Conservation (phyloP, 2,888 invertebrate species). For the Leistus spinibarbis region DNA sequence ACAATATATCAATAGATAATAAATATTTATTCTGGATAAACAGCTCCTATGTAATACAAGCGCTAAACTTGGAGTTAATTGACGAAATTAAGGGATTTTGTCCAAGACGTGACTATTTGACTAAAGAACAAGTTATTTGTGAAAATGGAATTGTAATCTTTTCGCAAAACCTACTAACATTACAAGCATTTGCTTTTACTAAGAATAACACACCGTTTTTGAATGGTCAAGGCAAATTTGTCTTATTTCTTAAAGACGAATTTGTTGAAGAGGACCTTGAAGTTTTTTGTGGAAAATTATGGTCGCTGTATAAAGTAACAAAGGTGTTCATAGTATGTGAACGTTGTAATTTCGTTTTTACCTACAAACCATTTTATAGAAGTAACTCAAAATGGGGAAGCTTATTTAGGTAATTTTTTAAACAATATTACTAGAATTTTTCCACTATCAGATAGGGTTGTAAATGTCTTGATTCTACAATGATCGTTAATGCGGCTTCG, state of each 20-base stretch:
- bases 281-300: background rate
- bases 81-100: no score
- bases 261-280: background rate
- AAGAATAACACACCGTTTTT: conserved; percentile 2
- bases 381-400: background rate
- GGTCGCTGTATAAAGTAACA: conserved; percentile 11
- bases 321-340: conserved; percentile 6
- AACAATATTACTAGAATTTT: no score
- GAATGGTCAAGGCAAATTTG: conserved; percentile 2
- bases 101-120: no score
- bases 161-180: background rate
- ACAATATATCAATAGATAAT: no score
- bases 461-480: no score
- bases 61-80: no score
- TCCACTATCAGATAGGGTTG: no score
- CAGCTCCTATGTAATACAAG: no score
- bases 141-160: background rate
- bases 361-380: background rate
- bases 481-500: no score
- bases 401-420: background rate
- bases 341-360: conserved; percentile 15
- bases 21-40: no score
- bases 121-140: no score
- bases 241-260: conserved; percentile 3
- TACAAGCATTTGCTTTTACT: conserved; percentile 12